Evolutionary conservation across 1,140 invertebrate species (phyloP).

Genomic region (Vanessa tameamea): DNA sequence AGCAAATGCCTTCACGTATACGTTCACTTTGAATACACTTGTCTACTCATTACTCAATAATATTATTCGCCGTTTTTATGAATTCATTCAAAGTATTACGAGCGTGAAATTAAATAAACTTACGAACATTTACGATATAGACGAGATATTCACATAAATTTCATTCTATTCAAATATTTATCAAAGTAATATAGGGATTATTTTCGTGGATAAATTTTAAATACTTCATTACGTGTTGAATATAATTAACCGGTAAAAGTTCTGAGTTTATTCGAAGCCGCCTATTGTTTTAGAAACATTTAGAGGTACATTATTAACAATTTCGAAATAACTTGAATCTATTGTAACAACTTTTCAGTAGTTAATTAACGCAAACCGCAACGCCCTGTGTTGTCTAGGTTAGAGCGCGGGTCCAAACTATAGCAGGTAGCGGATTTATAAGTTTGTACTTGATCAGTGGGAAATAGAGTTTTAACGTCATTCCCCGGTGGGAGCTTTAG

Average conservation of each 20-base stretch:
- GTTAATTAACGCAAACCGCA: conserved; percentile 47
- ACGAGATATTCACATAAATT: background rate
- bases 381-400: conserved; percentile 32
- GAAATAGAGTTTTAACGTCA: background rate
- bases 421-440: background rate
- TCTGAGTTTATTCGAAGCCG: conserved; percentile 12
- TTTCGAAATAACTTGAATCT: conserved; percentile 33
- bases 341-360: conserved; percentile 41
- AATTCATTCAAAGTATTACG: conserved; percentile 1
- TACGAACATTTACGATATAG: background rate
- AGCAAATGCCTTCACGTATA: conserved; percentile 2
- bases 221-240: background rate
- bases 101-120: conserved; percentile 12
- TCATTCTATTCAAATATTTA: background rate
- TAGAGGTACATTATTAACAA: conserved; percentile 27
- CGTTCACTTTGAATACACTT: background rate
- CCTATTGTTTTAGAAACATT: conserved; percentile 26
- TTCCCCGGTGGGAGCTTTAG: no score
- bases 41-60: background rate
- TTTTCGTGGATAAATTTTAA: background rate
- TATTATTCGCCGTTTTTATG: background rate
- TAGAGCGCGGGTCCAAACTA: background rate
- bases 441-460: background rate
- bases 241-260: conserved; percentile 12
- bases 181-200: background rate